Base-by-base conservation (phyloP, 2,113 vertebrate species). In the Sphaerodactylus townsendi region DNA sequence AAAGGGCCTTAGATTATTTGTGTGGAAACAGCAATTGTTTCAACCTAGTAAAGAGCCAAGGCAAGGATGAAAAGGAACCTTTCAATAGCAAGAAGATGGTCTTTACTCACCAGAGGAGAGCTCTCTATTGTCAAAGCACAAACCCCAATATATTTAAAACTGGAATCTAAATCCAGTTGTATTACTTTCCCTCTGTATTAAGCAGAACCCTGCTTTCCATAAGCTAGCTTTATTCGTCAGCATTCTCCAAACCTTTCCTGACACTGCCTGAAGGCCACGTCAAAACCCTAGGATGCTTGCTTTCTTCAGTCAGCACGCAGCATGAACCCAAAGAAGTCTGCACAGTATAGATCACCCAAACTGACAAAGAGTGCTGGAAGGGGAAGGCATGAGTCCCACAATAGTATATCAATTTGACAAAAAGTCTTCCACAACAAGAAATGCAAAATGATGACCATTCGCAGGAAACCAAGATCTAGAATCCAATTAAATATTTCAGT, bases 261-360 rank as follows among this genome's bases (percentile, higher is more conserved):
- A 62, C 0, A 3, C 56, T 53, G 46, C 48, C 71, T 48, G 19
- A 77, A 33, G 46, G 50, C 1, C 56, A 3, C 19, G 15, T 7
- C 10, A 3, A 10, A 77, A 10, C 14, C 64, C 3, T 23, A 33
- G 3, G 39, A 77, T 5, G 41, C 3, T 50, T 0, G 0, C 65
- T 68, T 30, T 21, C 6, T 2, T 23, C 30, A n/a, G 53, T 50
- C 21, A 2, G 10, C 25, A 37, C n/a, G 48, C 17, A 48, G 37
- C 1, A 28, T 35, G 35, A 81, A 68, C 4, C 37, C 14, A 62
- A 59, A 72, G 68, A 62, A 72, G 35, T 17, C 17, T 44, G 15
- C 2, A 64, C 53, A 5, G 39, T 6, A 30, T 4, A 6, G 28
- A 28, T 62, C 50, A 81, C 35, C 37, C 56, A 35, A 81, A 72